Percentiles rank a stretch among this genome's conserved stretches.
Evolutionary conservation across 64 coral and sea anemone genomes (phyloP).

Genomic region (Pachyseris speciosa): DNA sequence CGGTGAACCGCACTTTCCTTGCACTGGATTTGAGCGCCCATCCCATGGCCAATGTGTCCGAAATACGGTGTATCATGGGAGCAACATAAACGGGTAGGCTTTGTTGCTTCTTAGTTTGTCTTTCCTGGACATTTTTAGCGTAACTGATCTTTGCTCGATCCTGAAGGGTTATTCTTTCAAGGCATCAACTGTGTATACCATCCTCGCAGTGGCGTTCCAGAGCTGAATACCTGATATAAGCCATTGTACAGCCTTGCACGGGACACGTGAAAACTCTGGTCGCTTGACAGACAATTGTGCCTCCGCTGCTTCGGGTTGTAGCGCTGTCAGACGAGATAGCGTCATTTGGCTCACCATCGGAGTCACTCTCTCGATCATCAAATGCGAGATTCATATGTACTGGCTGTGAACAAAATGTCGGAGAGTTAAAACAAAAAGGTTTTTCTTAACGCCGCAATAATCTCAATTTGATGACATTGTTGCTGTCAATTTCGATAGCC

Average conservation of each 20-base stretch:
- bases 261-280: constrained; percentile 55
- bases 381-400: background rate
- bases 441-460: background rate
- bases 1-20: constrained; percentile 38
- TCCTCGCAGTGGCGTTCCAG: constrained; percentile 21
- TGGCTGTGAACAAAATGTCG: background rate
- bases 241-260: constrained; percentile 57
- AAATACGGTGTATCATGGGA: background rate
- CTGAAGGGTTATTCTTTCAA: constrained; percentile 44
- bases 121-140: constrained; percentile 53
- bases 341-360: background rate
- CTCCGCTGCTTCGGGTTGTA: constrained; percentile 7
- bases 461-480: constrained; percentile 1
- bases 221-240: constrained; percentile 12
- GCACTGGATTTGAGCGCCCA: constrained; percentile 49
- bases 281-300: background rate
- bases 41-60: constrained; percentile 18
- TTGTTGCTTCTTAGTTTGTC: background rate
- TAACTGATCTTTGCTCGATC: constrained; percentile 56
- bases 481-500: too few relatives aligned
- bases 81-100: background rate
- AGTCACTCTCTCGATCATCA: constrained; percentile 7
- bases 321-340: background rate
- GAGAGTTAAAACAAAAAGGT: background rate
- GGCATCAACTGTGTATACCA: constrained; percentile 28